These are phyloP conservation scores for Myotis lucifugus DNA, from an alignment of 2,113 vertebrate species.

Conservation along the genomic window DNA sequence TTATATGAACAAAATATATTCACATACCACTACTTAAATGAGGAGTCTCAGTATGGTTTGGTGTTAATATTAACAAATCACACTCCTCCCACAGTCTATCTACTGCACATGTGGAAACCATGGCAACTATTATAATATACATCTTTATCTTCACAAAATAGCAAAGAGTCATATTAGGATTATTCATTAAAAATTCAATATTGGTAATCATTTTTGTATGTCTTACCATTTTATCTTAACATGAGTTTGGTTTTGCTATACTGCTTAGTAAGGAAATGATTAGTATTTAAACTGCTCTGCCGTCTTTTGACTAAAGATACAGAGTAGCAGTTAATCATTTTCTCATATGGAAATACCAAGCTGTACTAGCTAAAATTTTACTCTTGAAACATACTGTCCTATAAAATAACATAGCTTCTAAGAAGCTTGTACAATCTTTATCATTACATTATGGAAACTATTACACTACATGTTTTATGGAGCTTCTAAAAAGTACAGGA, in stretches of 20 bases:
- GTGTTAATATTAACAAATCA: slow-evolving; percentile 72
- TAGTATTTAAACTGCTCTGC: slow-evolving; percentile 27
- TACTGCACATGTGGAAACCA: slow-evolving; percentile 69
- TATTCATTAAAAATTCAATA: slow-evolving; percentile 67
- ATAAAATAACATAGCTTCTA: neutral
- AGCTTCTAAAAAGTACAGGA: neutral
- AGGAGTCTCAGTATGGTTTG: slow-evolving; percentile 35
- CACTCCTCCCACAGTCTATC: slow-evolving; percentile 50
- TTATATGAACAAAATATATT: slow-evolving; percentile 33
- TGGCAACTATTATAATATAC: slow-evolving; percentile 71
- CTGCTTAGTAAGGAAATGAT: neutral
- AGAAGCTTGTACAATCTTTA: neutral
- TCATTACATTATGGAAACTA: neutral
- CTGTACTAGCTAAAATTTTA: slow-evolving; percentile 50
- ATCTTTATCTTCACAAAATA: slow-evolving; percentile 66
- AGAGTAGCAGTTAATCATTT: slow-evolving; percentile 17
- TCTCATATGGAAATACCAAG: slow-evolving; percentile 61
- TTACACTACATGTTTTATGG: neutral
- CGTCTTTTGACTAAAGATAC: slow-evolving; percentile 5
- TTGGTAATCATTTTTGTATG: slow-evolving; percentile 64
- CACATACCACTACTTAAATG: slow-evolving; percentile 43
- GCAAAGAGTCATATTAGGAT: slow-evolving; percentile 60
- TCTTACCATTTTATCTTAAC: slow-evolving; percentile 54
- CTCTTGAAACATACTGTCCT: slow-evolving; percentile 20
- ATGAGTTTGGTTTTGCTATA: neutral